Evolutionary conservation across 2,797 vertebrate genomes (phyloP).

Genomic region (Morelia viridis): DNA sequence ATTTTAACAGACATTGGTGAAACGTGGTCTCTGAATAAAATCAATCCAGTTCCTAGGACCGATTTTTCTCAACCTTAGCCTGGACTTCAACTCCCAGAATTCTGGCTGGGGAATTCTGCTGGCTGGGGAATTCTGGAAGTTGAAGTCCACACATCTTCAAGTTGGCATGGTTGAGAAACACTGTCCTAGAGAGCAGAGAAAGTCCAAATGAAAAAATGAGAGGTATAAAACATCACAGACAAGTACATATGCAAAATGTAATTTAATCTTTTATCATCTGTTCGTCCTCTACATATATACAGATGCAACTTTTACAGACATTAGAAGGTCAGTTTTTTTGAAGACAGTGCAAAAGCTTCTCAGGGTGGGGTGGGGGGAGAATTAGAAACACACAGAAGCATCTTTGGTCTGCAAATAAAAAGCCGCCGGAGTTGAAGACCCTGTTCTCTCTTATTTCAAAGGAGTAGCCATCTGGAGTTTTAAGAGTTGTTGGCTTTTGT

Average conservation of each 20-base stretch:
- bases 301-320: slow-evolving; percentile 55
- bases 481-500: slow-evolving; percentile 30
- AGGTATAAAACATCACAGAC: neutral
- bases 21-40: neutral
- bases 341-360: slow-evolving; percentile 63
- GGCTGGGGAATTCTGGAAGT: neutral
- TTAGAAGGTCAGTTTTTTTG: slow-evolving; percentile 47
- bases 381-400: neutral
- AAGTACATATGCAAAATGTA: slow-evolving; percentile 45
- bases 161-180: too few relatives aligned
- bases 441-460: slow-evolving; percentile 7
- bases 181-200: neutral
- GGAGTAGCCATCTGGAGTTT: neutral
- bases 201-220: too few relatives aligned
- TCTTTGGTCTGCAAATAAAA: slow-evolving; percentile 34
- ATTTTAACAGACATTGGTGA: neutral
- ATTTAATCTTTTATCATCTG: slow-evolving; percentile 57
- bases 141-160: neutral
- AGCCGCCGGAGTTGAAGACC: neutral
- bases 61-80: neutral
- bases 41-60: neutral
- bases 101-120: neutral
- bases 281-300: slow-evolving; percentile 62
- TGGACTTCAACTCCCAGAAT: neutral
- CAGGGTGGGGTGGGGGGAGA: neutral